Percentiles rank a stretch among this genome's conserved stretches.
phyloP scores from a whole-genome alignment of 2,113 vertebrate genomes.

The Paradoxurus hermaphroditus region DNA sequence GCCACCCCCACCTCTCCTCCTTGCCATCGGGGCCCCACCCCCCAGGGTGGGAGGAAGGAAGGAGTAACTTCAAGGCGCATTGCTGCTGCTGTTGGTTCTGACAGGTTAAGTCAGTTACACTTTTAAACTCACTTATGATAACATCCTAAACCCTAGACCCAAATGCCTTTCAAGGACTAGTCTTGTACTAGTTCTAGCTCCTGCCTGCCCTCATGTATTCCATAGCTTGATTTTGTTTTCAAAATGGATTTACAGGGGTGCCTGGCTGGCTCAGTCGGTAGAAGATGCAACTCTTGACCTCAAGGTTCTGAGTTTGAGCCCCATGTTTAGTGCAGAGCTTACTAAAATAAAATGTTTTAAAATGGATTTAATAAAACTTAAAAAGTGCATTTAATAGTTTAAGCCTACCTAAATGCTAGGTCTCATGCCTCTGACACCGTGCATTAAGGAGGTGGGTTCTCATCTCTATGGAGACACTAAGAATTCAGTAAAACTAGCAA shows the following conservation, averaged over 20 bases:
- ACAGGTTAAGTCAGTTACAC: neutral
- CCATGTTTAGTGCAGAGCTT: neutral
- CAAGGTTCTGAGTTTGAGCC: neutral
- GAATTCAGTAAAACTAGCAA: neutral
- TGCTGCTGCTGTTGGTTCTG: neutral
- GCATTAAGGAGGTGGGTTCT: neutral
- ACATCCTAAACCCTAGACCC: neutral
- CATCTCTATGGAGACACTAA: neutral
- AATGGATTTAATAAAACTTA: neutral
- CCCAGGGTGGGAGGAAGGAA: neutral
- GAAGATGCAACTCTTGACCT: neutral
- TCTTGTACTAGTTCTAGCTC: neutral
- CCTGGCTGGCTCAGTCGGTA: neutral
- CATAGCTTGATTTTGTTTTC: neutral
- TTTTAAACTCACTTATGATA: constrained; percentile 1
- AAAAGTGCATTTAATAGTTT: neutral
- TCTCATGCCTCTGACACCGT: neutral
- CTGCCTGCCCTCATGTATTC: neutral
- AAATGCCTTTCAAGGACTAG: neutral
- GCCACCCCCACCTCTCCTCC: neutral
- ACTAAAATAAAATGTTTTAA: neutral
- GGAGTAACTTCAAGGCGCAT: neutral
- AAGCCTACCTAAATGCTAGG: neutral
- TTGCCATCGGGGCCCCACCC: neutral
- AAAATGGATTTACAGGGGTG: neutral